Percentiles rank a stretch among this genome's conserved stretches.
phyloP scores from a whole-genome alignment of 1,140 invertebrate species.

The Anastrepha obliqua region DNA sequence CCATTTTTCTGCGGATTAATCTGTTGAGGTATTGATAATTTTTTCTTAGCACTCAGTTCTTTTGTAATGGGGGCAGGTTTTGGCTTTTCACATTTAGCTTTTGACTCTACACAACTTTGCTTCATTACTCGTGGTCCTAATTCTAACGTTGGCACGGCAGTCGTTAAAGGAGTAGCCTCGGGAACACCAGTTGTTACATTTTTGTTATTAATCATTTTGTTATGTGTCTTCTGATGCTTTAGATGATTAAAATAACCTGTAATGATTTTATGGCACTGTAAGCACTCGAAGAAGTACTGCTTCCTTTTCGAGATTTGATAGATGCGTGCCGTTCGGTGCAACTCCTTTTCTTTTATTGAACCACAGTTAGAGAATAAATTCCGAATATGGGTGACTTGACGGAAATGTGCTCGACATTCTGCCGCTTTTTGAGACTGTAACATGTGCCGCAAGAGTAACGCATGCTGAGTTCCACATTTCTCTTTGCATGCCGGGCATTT shows the following conservation, averaged over 20 bases:
- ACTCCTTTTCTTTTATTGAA: conserved; percentile 26
- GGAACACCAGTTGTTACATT: not conserved
- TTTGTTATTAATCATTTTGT: not conserved
- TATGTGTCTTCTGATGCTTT: conserved; percentile 44
- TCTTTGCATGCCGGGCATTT: conserved; percentile 55
- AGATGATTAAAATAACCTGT: conserved; percentile 54
- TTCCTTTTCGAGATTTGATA: conserved; percentile 51
- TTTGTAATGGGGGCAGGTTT: not conserved
- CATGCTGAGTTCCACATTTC: conserved; percentile 7
- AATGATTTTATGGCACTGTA: conserved; percentile 52
- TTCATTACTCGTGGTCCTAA: not conserved
- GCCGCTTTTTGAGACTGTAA: not conserved
- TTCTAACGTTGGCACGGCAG: not conserved
- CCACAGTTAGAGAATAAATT: conserved; percentile 46
- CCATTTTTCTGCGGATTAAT: not conserved
- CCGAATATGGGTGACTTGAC: conserved; percentile 9
- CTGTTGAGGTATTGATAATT: not conserved
- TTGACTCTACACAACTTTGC: not conserved
- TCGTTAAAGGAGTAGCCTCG: not conserved
- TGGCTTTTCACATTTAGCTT: conserved; percentile 41
- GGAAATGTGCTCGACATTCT: conserved; percentile 19
- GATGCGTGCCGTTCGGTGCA: conserved; percentile 43
- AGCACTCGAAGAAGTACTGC: conserved; percentile 56
- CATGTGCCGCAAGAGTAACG: conserved; percentile 22
- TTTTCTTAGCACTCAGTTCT: not conserved